A percentile compares a stretch with the other conserved stretches of the same genome.
phyloP scores from a whole-genome alignment of 1,140 invertebrate species.

The Pseudobourletiella spinata region DNA sequence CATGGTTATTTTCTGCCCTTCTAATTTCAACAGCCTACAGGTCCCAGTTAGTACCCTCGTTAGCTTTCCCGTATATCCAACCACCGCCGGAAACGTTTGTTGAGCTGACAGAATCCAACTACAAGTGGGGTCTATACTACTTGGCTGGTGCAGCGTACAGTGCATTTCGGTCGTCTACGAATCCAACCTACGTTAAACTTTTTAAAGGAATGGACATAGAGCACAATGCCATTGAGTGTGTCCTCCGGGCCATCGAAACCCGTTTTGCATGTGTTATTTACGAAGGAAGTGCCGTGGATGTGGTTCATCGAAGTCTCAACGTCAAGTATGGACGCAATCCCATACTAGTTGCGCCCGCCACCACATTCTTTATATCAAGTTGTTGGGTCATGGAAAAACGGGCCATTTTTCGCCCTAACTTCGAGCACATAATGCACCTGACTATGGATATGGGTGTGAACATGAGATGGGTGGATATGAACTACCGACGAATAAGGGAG shows the following conservation, averaged over 20 bases:
- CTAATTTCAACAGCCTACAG: slow-evolving; percentile 20
- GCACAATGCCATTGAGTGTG: slow-evolving; percentile 9
- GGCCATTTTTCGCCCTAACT: slow-evolving; percentile 11
- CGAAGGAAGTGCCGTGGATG: slow-evolving; percentile 13
- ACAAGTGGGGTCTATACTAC: slow-evolving; percentile 8
- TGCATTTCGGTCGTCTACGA: slow-evolving; percentile 12
- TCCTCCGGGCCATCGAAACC: slow-evolving; percentile 7
- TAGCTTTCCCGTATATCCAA: slow-evolving; percentile 18
- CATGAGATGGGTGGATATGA: slow-evolving; percentile 6
- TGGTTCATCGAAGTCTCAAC: slow-evolving; percentile 15
- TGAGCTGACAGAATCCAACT: slow-evolving; percentile 21
- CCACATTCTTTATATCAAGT: slow-evolving; percentile 11
- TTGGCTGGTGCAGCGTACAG: slow-evolving; percentile 15
- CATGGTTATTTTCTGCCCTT: slow-evolving; percentile 18
- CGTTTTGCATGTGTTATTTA: slow-evolving; percentile 18
- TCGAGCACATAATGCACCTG: slow-evolving; percentile 9
- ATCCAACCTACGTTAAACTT: slow-evolving; percentile 21
- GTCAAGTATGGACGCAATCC: slow-evolving; percentile 13
- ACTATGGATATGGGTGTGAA: slow-evolving; percentile 14
- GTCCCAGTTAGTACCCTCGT: slow-evolving; percentile 19
- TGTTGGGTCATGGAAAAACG: slow-evolving; percentile 12
- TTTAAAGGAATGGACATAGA: slow-evolving; percentile 18
- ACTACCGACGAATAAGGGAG: background rate
- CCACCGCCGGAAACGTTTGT: slow-evolving; percentile 21
- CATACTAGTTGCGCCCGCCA: slow-evolving; percentile 4